A percentile compares a stretch with the other conserved stretches of the same genome.
Conservation (phyloP, 2,113 vertebrate genomes). For the Clinocottus analis region DNA sequence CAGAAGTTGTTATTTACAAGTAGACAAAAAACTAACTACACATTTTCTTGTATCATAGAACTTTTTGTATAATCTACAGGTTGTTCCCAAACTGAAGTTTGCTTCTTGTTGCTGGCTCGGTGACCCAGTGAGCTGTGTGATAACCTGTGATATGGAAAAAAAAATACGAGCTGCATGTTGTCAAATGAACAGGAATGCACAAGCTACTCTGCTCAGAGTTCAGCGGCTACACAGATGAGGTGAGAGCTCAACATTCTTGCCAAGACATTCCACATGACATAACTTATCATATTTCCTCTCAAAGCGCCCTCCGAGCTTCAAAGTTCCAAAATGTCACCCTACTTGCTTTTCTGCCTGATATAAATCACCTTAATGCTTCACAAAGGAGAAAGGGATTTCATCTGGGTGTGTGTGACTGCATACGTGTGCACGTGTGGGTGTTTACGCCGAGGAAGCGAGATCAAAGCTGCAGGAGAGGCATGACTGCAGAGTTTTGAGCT, state of each 20-base stretch:
- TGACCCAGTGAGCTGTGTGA: not conserved
- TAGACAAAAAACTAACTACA: not conserved
- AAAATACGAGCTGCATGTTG: constrained; percentile 31
- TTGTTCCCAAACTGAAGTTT: not conserved
- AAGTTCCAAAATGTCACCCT: constrained; percentile 57
- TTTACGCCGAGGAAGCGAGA: not conserved
- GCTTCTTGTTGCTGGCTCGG: not conserved
- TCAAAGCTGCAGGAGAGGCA: constrained; percentile 25
- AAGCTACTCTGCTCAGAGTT: constrained; percentile 16
- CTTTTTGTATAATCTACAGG: not conserved
- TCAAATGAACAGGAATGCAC: constrained; percentile 37
- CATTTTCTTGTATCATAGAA: no score
- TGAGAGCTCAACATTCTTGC: constrained; percentile 53
- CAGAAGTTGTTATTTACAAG: constrained; percentile 1
- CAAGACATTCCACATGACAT: constrained; percentile 63
- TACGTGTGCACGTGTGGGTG: constrained; percentile 1
- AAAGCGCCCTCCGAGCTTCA: constrained; percentile 43
- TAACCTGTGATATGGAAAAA: constrained; percentile 24
- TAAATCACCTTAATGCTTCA: constrained; percentile 53
- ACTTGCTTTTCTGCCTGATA: constrained; percentile 60
- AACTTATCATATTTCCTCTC: constrained; percentile 65
- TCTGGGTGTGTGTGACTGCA: constrained; percentile 20
- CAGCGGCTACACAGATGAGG: constrained; percentile 40
- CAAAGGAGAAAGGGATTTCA: constrained; percentile 37
- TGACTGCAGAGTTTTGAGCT: constrained; percentile 14